Base-by-base conservation (phyloP, 2,113 vertebrate species). In the Nansenia antarctica region DNA sequence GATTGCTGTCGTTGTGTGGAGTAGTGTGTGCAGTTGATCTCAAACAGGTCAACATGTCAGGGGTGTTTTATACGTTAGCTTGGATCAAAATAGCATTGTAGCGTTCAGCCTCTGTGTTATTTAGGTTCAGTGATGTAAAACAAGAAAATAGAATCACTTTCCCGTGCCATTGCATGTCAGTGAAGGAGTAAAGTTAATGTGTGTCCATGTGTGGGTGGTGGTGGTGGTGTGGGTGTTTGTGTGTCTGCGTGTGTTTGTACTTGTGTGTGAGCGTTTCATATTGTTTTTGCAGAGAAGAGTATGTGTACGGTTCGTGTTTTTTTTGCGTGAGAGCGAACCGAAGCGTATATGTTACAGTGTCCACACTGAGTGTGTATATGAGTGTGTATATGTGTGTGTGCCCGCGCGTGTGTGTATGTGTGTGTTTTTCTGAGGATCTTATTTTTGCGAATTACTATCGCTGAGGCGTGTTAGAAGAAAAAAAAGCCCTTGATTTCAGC, bases 401-500 rank as follows among this genome's bases (percentile, higher is more conserved):
- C 80, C 47, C 24, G 70, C 67, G 65, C 77, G n/a, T n/a, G n/a
- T 77, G 63, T 76, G 69, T 74, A 77, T 70, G 71, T 47, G 76
- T 79, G 81, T 83, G 77, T 74, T 69, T 89, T 87, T 84, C 84
- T 80, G 79, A 64, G 76, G 73, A 77, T 87, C n/a, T n/a, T n/a
- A 73, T 77, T 78, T 84, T 84, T 88, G 73, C 85, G 82, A 82
- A 66, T 78, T 84, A 72, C 80, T 78, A 82, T 15, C 49, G n/a
- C n/a, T n/a, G 69, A 86, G 80, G 86, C 82, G 71, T 85, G 86
- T 87, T 78, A 79, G 81, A 85, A 86, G 83, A n/a, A n/a, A n/a
- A n/a, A n/a, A n/a, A 86, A 91, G 82, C 74, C 75, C 85, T 88
- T 89, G 22, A 85, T 88, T 86, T 86, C 85, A 87, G 88, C 81